Evolutionary conservation across 2,888 invertebrate genomes (phyloP).

Genomic region (Caenorhabditis sp.): DNA sequence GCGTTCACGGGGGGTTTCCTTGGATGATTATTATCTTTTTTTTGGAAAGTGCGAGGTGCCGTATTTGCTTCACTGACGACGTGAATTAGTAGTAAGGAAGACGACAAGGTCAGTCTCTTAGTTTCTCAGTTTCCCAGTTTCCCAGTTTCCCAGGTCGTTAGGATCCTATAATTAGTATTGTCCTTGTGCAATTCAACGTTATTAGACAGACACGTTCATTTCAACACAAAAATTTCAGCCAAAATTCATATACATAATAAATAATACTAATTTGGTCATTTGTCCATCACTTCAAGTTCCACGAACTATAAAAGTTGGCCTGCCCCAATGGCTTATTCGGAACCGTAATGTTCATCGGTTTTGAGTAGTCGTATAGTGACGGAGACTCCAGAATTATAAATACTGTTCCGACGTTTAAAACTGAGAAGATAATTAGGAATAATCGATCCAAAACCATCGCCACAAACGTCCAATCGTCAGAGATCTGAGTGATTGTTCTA

Average conservation of each 20-base stretch:
- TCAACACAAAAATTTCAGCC: no score
- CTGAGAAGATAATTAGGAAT: constrained; percentile 81
- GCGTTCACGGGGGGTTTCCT: no score
- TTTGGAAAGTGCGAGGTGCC: background rate
- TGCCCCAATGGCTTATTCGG: constrained; percentile 81
- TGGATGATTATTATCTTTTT: constrained; percentile 22
- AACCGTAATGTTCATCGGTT: constrained; percentile 80
- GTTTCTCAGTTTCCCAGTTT: background rate
- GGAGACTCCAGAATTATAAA: constrained; percentile 82
- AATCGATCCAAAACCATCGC: constrained; percentile 82
- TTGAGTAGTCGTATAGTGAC: constrained; percentile 77
- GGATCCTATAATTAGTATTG: background rate
- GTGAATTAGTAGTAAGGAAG: background rate
- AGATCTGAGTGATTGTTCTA: constrained; percentile 68
- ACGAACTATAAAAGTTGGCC: constrained; percentile 74
- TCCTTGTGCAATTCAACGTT: no score
- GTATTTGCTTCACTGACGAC: no score
- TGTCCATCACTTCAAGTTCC: constrained; percentile 39
- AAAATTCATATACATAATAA: no score
- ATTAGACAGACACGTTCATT: no score
- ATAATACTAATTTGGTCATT: background rate
- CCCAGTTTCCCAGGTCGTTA: background rate
- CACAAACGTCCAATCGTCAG: constrained; percentile 82
- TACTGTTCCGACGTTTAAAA: constrained; percentile 81
- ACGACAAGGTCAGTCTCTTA: background rate